A percentile compares a stretch with the other conserved stretches of the same genome.
These are phyloP conservation scores for Plemyria rubiginata DNA, from an alignment of 2,888 invertebrate genomes.

Conservation along the genomic window DNA sequence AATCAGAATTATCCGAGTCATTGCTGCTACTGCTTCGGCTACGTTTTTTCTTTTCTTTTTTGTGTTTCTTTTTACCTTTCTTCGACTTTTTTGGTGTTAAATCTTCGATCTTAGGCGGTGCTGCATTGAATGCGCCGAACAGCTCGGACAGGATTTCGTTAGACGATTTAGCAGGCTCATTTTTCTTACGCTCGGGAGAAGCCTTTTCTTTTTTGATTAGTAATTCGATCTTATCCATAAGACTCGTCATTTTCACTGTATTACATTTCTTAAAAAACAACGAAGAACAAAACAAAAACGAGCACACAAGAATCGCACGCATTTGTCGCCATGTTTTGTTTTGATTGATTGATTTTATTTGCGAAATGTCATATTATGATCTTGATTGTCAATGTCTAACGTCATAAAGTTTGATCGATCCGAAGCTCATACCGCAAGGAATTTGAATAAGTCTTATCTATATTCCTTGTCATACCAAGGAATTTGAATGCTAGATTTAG, in stretches of 20 bases:
- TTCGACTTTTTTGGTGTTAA: constrained; percentile 73
- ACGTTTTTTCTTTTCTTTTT: constrained; percentile 84
- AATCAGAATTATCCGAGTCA: constrained; percentile 73
- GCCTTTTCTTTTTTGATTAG: constrained; percentile 77
- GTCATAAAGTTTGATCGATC: neutral
- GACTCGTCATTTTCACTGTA: constrained; percentile 60
- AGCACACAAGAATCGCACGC: neutral
- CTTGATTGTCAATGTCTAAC: constrained; percentile 5
- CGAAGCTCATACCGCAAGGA: no score
- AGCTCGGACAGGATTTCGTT: constrained; percentile 93
- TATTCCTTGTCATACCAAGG: no score
- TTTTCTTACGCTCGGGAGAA: constrained; percentile 75
- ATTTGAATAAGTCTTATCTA: no score
- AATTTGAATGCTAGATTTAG: no score
- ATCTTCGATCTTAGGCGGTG: constrained; percentile 85
- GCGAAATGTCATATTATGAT: neutral
- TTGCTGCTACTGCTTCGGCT: constrained; percentile 72
- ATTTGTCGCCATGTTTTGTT: constrained; percentile 14
- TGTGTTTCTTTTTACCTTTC: constrained; percentile 86
- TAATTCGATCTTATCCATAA: constrained; percentile 76
- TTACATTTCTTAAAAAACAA: neutral
- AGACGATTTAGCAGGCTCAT: constrained; percentile 86
- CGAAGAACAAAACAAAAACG: constrained; percentile 10
- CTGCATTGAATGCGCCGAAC: constrained; percentile 91
- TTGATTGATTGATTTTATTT: constrained; percentile 4